Base-by-base conservation (phyloP, 2,797 vertebrate species). In the Danionella dracula region DNA sequence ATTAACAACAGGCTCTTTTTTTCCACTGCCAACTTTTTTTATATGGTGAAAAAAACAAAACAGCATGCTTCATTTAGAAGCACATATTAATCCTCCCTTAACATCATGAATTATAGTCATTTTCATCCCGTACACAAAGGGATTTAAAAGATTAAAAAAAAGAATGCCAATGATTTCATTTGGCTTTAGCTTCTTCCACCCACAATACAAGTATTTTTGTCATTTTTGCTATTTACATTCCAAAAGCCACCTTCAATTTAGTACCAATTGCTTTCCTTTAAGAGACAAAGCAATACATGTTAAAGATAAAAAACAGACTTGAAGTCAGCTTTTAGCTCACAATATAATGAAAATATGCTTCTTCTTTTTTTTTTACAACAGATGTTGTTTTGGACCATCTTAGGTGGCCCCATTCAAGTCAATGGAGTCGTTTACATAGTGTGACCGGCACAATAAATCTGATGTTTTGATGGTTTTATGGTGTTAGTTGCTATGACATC, bases 161-260 rank as follows among this genome's bases (percentile, higher is more conserved):
- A 71, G 67, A 45, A 45, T 11, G 32, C 16, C 4, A 20, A 32
- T 59, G 54, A 73, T 56, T 62, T 63, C 42, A 58, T 62, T 55
- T 21, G 34, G 57, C 46, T 66, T 57, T 35, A 71, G 70, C 46
- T 62, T 60, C 59, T 66, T 68, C 60, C 72, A 19, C 71, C 69
- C 74, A 73, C 69, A 34, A 64, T 72, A 68, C 45, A 54, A 74
- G 67, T 69, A 68, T 76, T 76, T 78, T 63, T 65, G 64, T 66
- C 65, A 44, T 62, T 73, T 56, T 37, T 66, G 53, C 40, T 21
- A 70, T 79, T 71, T 70, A 63, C 57, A 61, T 72, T 74, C 54
- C 49, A 66, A 15, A 65, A 72, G 71, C 70, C 59, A 44, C 72
- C 44, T 17, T 59, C 42, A 69, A 64, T 65, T 75, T 60, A 65